Conservation (phyloP, 2,888 invertebrate genomes). For the Trichogramma evanescens region DNA sequence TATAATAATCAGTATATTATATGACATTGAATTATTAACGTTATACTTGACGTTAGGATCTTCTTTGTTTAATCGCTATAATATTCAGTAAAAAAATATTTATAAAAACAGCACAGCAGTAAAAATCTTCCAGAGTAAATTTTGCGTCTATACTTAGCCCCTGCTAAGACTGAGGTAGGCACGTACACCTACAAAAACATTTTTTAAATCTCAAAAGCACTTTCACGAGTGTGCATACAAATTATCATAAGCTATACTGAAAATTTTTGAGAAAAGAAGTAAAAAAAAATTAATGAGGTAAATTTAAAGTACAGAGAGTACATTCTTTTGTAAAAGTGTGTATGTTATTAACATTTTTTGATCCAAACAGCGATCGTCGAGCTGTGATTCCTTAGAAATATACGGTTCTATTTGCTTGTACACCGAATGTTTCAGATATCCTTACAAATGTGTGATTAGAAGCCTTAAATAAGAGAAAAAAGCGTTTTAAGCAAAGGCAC, state of each 20-base stretch:
- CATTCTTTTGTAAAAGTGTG: constrained; percentile 9
- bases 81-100: background rate
- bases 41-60: background rate
- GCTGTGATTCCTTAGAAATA: constrained; percentile 25
- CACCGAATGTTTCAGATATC: constrained; percentile 17
- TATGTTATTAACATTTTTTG: constrained; percentile 14
- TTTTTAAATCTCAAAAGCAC: constrained; percentile 20
- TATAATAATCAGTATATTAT: too few species aligned
- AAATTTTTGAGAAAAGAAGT: background rate
- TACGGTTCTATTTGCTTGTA: constrained; percentile 24
- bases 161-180: constrained; percentile 31
- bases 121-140: constrained; percentile 14
- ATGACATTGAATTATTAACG: background rate
- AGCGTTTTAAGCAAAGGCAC: background rate
- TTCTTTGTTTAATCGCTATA: constrained; percentile 5
- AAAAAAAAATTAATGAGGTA: constrained; percentile 14
- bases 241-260: background rate
- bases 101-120: constrained; percentile 1
- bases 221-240: constrained; percentile 2
- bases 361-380: constrained; percentile 24
- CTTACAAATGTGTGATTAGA: constrained; percentile 17
- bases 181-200: constrained; percentile 23
- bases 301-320: constrained; percentile 5
- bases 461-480: constrained; percentile 12
- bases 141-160: constrained; percentile 25